A percentile compares a stretch with the other conserved stretches of the same genome.
These are phyloP conservation scores for Tadarida brasiliensis DNA, from an alignment of 2,797 vertebrate species.

Conservation along the genomic window DNA sequence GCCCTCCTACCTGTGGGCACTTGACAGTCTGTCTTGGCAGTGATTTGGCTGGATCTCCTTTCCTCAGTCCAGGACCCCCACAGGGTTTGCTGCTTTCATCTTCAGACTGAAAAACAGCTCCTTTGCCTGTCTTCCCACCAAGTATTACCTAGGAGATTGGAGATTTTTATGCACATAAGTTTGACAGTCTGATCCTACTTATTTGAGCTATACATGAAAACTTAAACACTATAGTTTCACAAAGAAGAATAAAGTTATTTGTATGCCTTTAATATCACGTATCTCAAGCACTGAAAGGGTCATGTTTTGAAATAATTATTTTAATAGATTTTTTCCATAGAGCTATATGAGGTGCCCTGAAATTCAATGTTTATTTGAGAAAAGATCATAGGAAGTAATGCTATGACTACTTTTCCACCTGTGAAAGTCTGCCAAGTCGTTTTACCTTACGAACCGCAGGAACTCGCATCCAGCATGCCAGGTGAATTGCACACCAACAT, in stretches of 20 bases:
- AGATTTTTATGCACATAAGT: constrained; percentile 35
- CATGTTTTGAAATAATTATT: constrained; percentile 38
- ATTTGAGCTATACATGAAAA: constrained; percentile 68
- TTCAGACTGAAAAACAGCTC: constrained; percentile 18
- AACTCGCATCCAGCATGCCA: neutral
- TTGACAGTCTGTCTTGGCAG: neutral
- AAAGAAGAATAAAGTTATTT: constrained; percentile 47
- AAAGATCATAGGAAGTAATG: constrained; percentile 26
- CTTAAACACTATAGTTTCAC: constrained; percentile 42
- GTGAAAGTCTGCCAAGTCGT: neutral
- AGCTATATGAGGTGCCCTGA: neutral
- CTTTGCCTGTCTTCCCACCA: neutral
- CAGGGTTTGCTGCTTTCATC: neutral
- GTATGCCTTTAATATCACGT: neutral
- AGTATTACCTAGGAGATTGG: constrained; percentile 53
- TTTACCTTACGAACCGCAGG: neutral
- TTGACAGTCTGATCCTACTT: constrained; percentile 50
- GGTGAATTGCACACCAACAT: neutral
- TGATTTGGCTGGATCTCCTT: neutral
- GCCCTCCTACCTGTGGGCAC: neutral
- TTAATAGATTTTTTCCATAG: constrained; percentile 5
- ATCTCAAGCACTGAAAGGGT: neutral
- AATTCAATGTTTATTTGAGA: constrained; percentile 7
- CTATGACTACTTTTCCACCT: neutral
- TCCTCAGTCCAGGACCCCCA: neutral